A percentile compares a stretch with the other conserved stretches of the same genome.
Conservation (phyloP, 2,888 invertebrate species). For the Anthoptus insignis region DNA sequence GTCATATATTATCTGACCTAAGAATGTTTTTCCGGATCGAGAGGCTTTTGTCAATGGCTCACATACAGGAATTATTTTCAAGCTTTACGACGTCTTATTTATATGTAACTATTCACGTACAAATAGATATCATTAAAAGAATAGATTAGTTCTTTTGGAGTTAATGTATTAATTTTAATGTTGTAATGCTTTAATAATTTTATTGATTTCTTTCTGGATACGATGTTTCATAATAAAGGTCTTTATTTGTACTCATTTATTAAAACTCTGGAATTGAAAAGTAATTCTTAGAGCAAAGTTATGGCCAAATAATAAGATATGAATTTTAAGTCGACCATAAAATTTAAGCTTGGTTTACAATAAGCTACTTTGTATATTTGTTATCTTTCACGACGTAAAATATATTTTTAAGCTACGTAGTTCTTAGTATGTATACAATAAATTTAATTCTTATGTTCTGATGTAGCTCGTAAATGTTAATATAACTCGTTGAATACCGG, state of each 20-base stretch:
- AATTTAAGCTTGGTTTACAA: no score
- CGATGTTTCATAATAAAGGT: background rate
- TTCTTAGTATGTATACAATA: no score
- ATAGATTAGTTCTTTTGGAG: conserved; percentile 27
- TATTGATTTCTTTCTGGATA: conserved; percentile 1
- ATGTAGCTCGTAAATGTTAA: background rate
- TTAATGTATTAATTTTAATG: conserved; percentile 19
- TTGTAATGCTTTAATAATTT: conserved; percentile 15
- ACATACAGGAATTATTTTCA: conserved; percentile 60
- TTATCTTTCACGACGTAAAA: no score
- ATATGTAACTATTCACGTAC: conserved; percentile 29
- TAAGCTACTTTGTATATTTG: no score
- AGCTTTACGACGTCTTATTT: conserved; percentile 31
- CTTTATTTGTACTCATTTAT: background rate
- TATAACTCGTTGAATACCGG: background rate
- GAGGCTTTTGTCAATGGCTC: conserved; percentile 70
- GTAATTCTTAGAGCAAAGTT: no score
- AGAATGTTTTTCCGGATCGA: conserved; percentile 84
- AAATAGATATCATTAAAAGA: conserved; percentile 33
- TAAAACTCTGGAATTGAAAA: background rate
- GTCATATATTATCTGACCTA: conserved; percentile 78
- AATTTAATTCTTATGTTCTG: no score
- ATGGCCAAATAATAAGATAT: no score
- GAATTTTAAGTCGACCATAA: no score
- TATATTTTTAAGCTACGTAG: background rate